Conservation (phyloP, 1,140 invertebrate species). For the Augochlora pura region DNA sequence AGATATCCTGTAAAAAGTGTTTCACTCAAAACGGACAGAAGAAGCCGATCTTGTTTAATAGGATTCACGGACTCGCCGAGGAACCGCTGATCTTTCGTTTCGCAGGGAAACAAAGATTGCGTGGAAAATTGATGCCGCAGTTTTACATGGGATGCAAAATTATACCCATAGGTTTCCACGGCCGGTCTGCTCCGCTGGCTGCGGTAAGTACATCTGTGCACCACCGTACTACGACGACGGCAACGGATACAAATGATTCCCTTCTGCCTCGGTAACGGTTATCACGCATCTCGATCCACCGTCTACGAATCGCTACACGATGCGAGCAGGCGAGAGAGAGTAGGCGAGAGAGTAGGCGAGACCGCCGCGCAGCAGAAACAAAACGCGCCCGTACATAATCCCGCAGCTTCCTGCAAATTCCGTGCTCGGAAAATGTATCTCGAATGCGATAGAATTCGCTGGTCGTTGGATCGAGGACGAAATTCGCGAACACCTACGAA, state of each 20-base stretch:
- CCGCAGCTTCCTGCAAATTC: neutral
- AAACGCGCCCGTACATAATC: neutral
- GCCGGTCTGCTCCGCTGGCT: neutral
- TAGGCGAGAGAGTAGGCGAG: no score
- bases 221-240: neutral
- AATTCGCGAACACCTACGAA: no score
- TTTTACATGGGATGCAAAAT: constrained; percentile 23
- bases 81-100: constrained; percentile 1
- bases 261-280: neutral
- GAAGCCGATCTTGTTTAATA: no score
- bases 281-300: constrained; percentile 7
- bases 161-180: constrained; percentile 8
- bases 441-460: neutral
- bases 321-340: neutral
- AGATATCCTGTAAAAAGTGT: no score
- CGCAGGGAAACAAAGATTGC: neutral
- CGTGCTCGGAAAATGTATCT: no score
- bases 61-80: neutral
- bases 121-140: neutral
- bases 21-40: no score
- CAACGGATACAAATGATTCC: neutral
- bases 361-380: neutral
- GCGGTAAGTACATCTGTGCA: neutral
- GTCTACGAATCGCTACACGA: neutral
- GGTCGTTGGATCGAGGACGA: neutral